Evolutionary conservation across 2,888 invertebrate species (phyloP).

Genomic region (Corythucha ciliata): DNA sequence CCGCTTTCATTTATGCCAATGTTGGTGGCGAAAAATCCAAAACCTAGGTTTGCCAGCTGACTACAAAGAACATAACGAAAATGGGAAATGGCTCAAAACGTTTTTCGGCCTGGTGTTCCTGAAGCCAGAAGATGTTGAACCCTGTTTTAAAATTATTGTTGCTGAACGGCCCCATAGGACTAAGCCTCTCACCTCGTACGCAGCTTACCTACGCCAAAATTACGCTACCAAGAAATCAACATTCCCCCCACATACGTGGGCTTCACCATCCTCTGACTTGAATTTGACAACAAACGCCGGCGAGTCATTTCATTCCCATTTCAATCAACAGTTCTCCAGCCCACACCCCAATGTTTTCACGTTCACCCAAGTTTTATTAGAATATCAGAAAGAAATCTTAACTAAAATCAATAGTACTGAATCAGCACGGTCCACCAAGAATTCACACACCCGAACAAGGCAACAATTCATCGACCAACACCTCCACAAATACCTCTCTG

Average conservation of each 20-base stretch:
- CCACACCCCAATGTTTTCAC: conserved; percentile 6
- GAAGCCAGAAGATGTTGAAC: conserved; percentile 7
- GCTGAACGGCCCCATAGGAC: conserved; percentile 3
- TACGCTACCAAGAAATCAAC: background rate
- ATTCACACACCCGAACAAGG: conserved; percentile 12
- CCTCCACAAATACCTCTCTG: conserved; percentile 14
- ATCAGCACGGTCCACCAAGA: conserved; percentile 12
- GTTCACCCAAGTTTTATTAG: conserved; percentile 13
- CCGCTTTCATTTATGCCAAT: conserved; percentile 23
- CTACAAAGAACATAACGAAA: conserved; percentile 23
- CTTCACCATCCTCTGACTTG: no score
- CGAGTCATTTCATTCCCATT: no score
- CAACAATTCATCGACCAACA: conserved; percentile 12
- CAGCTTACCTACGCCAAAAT: background rate
- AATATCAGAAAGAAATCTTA: conserved; percentile 6
- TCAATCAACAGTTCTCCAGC: no score
- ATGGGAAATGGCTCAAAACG: conserved; percentile 14
- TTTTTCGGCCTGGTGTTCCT: conserved; percentile 6
- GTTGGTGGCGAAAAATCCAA: conserved; percentile 24
- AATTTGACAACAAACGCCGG: no score
- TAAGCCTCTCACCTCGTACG: conserved; percentile 3
- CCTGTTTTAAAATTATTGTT: background rate
- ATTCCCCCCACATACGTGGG: no score
- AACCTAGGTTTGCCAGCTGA: conserved; percentile 13
- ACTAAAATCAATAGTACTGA: conserved; percentile 9